Base-by-base conservation (phyloP, 2,888 invertebrate species). In the Onchidella celtica region DNA sequence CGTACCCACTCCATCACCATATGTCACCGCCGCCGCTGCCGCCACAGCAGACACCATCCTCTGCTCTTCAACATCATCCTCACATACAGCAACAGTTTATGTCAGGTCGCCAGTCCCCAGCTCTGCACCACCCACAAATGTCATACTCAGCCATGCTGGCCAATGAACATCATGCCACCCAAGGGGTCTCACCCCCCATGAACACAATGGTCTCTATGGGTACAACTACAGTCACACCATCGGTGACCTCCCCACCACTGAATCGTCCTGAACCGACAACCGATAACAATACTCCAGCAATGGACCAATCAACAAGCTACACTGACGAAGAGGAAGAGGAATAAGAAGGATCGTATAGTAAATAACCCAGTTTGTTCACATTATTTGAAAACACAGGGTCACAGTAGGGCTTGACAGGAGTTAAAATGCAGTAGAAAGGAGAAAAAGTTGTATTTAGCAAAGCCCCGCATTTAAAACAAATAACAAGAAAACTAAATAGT, bases 1-100 rank as follows among this genome's bases (percentile, higher is more conserved):
- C 34, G 40, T 65, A 63, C 21, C 65, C 63, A 9, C 47, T 47
- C 17, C 47, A 47, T 47, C 47, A 47, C 9, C 79, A 78, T 6
- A 59, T 70, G 70, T 63, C 29, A 2, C 72, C 24, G 3, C 79
- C 61, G 73, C 34, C 32, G 21, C 73, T 63, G 47, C 78, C 69
- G 38, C 78, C 69, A 36, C 27, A 59, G 3, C 36, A n/a, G 38
- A 47, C 57, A 40, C 32, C 38, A 0, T 27, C 59, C 24, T 40
- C 70, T 9, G 59, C 59, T 21, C 74, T 57, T 27, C 76, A 76
- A 47, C 74, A 74, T 32, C 80, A 80, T 24, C 80, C 74, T 24
- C 74, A 80, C 38, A 36, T 63, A 14, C 81, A 74, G 47, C 74
- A 68, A 27, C 79, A 61, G 65, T 69, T 38, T 29, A 11, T 73